Evolutionary conservation across 2,113 vertebrate genomes (phyloP), one percentile per base, ranked within the genome.

Genomic region (Gnathonemus longibarbis): DNA sequence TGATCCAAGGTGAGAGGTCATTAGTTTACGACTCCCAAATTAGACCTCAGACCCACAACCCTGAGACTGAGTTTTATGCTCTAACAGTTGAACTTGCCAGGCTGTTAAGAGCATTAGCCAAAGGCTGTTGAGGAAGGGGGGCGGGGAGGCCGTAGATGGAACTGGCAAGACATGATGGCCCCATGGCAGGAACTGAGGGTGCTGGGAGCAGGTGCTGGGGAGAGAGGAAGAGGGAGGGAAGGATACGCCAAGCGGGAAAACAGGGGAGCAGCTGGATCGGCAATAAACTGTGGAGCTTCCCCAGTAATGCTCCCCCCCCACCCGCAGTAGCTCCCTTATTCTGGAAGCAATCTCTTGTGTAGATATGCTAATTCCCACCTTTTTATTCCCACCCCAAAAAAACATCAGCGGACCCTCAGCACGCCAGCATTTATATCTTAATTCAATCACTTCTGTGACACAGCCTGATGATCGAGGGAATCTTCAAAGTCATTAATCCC

Each of bases 261-360:
- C 27, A 0, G 84, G 77, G 86, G 56, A 88, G 77, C 88, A 90
- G 91, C 92, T 90, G 52, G 89, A 84, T 21, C 87, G 39, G 50
- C 90, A 94, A 95, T 94, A 92, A 94, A 93, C 95, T 95, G 92
- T 91, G 94, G 91, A 86, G 89, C 88, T 86, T 88, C 93, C 91
- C 31, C 89, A 92, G 89, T 90, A 90, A 80, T 89, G 83, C 52
- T 1, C 90, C 93, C 89, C 52, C 92, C 91, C 10, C 19, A 91
- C 94, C 93, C 94, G 91, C 91, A 58, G 56, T 88, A 89, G 90
- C 93, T 56, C 89, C 27, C 10, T 13, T 6, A 4, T 92, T 91
- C 89, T 92, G 94, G 93, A 93, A 92, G 93, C 93, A 92, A 89
- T 84, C 35, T 53, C 49, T 13, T 48, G 24, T 42, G 84, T 84